phyloP scores from a whole-genome alignment of 2,797 vertebrate species.

The Pogoniulus pusillus region DNA sequence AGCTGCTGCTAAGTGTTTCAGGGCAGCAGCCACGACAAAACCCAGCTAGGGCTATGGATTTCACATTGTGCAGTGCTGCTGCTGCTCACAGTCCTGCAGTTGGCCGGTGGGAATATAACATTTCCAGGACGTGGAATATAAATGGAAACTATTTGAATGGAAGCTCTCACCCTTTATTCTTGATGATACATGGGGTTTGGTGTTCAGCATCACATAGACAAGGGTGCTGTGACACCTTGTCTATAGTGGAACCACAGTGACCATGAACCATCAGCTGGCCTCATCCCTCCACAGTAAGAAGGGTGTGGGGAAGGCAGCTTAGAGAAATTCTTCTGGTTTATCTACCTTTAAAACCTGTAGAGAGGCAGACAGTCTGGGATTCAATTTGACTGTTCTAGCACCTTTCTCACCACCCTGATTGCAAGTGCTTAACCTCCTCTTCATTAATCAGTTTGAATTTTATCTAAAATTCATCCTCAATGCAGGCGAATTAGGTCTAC shows the following conservation, averaged over 20 bases:
- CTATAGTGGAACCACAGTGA: not conserved
- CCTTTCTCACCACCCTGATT: slow-evolving; percentile 24
- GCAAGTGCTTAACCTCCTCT: slow-evolving; percentile 52
- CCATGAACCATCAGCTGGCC: accelerated
- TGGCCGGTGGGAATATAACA: not conserved
- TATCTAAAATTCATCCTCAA: not conserved
- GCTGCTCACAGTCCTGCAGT: not conserved
- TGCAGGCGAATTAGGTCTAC: slow-evolving; percentile 21
- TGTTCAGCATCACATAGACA: accelerated
- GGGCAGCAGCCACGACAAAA: not conserved
- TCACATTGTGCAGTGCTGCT: not conserved
- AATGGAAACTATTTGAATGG: not conserved
- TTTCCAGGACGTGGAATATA: not conserved
- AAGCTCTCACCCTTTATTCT: not conserved
- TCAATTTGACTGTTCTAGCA: slow-evolving; percentile 3
- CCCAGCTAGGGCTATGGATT: not conserved
- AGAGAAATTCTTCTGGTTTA: not conserved
- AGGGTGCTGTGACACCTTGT: not conserved
- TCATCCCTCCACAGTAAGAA: not conserved
- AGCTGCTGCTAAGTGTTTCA: not conserved
- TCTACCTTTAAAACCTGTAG: not conserved
- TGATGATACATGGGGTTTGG: not conserved
- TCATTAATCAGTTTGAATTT: slow-evolving; percentile 65
- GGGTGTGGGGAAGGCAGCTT: not conserved
- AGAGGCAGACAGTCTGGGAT: not conserved